Evolutionary conservation across 2,797 vertebrate genomes (phyloP).

Genomic region (Aeoliscus strigatus): DNA sequence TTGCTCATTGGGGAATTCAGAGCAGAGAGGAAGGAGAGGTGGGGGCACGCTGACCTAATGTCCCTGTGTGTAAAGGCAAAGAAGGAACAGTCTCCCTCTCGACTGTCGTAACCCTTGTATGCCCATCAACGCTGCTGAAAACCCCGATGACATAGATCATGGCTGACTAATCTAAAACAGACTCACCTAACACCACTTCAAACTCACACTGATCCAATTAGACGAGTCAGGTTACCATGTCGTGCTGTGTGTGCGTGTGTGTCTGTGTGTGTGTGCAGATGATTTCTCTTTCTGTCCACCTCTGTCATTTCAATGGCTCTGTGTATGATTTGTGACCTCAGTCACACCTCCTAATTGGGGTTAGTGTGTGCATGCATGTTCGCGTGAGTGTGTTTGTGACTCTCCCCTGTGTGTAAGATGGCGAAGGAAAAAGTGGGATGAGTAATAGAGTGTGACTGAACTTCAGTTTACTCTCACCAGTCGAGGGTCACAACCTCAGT

Average conservation of each 20-base stretch:
- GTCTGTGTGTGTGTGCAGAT: constrained; percentile 15
- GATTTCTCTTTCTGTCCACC: constrained; percentile 43
- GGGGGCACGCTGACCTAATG: constrained; percentile 54
- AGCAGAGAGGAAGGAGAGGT: constrained; percentile 45
- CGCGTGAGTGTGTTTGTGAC: constrained; percentile 2
- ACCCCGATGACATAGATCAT: constrained; percentile 38
- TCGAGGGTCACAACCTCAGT: constrained; percentile 34
- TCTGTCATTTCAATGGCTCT: constrained; percentile 23
- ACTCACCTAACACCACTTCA: constrained; percentile 34
- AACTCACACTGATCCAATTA: constrained; percentile 35
- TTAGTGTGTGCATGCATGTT: constrained; percentile 18
- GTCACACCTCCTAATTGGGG: constrained; percentile 42
- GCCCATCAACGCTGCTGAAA: constrained; percentile 34
- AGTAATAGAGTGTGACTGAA: constrained; percentile 46
- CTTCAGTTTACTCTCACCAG: constrained; percentile 22
- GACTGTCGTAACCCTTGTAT: constrained; percentile 57
- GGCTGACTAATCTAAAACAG: constrained; percentile 60
- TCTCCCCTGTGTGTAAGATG: too few relatives aligned
- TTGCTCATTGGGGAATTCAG: constrained; percentile 66
- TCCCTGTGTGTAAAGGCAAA: constrained; percentile 35
- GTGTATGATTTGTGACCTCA: constrained; percentile 45
- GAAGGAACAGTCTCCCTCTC: constrained; percentile 32
- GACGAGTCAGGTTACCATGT: constrained; percentile 42
- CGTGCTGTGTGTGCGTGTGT: constrained; percentile 10
- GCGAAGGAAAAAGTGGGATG: constrained; percentile 28